Conservation (phyloP, 2,888 invertebrate genomes). For the Zaprionus obscuricornis region DNA sequence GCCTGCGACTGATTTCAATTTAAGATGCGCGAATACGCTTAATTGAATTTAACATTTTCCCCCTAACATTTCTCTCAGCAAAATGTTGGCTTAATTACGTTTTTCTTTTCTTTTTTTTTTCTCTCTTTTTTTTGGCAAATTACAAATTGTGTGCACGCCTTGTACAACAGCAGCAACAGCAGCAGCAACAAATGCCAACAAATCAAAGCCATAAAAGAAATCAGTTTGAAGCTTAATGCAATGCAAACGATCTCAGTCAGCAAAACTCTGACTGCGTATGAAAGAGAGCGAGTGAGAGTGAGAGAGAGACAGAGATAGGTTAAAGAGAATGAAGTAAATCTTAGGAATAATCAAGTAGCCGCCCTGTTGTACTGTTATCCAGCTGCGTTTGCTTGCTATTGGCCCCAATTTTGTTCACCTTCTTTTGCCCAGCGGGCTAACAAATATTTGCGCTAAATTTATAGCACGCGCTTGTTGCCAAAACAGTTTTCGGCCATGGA, state of each 20-base stretch:
- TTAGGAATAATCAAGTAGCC: conserved; percentile 59
- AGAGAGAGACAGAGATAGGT: no score
- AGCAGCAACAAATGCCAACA: conserved; percentile 11
- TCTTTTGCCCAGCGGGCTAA: conserved; percentile 22
- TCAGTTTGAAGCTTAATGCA: conserved; percentile 50
- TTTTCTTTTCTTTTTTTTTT: no score
- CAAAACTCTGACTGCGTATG: no score
- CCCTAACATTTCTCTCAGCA: no score
- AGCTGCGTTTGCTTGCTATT: no score
- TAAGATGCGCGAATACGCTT: conserved; percentile 61
- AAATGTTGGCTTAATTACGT: conserved; percentile 74
- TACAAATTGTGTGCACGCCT: conserved; percentile 43
- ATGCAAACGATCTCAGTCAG: conserved; percentile 35
- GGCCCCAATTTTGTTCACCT: no score
- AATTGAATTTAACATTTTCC: conserved; percentile 63
- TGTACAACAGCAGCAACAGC: background rate
- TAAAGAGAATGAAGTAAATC: no score
- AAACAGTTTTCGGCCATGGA: conserved; percentile 45
- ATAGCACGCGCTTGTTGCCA: conserved; percentile 57
- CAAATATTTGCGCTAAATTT: conserved; percentile 74
- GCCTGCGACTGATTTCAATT: conserved; percentile 65
- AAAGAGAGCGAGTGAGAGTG: no score
- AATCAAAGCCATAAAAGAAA: conserved; percentile 45
- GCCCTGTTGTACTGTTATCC: conserved; percentile 3
- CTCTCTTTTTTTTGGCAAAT: conserved; percentile 55